Conservation (phyloP, 2,888 invertebrate genomes). For the Drosophila histrio region DNA sequence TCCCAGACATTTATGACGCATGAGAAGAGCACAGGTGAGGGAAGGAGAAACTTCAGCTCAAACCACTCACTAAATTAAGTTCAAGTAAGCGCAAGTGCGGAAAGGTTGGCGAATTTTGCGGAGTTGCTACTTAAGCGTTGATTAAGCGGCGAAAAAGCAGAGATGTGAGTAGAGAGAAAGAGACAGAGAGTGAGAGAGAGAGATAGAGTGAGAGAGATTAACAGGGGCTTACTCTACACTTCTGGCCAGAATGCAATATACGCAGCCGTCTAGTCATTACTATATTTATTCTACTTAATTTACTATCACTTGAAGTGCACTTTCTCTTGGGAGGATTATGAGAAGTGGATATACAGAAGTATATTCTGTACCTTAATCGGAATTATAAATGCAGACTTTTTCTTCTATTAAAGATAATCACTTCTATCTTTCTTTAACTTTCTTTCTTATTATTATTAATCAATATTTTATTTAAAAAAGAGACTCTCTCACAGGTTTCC, state of each 20-base stretch:
- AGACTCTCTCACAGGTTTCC: too few species aligned
- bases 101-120: conserved; percentile 53
- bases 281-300: background rate
- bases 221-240: background rate
- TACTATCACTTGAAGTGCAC: too few species aligned
- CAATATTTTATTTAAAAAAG: too few species aligned
- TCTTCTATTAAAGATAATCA: too few species aligned
- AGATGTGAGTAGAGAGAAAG: background rate
- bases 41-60: conserved; percentile 22
- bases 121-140: conserved; percentile 59
- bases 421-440: too few species aligned
- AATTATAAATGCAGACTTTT: too few species aligned
- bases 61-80: conserved; percentile 63
- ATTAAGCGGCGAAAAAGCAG: conserved; percentile 46
- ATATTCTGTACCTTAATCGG: too few species aligned
- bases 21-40: background rate
- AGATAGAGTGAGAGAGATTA: too few species aligned
- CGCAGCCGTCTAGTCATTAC: background rate
- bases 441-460: too few species aligned
- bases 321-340: too few species aligned
- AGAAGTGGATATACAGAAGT: too few species aligned
- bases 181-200: background rate
- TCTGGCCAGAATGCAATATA: background rate
- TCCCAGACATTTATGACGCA: conserved; percentile 48
- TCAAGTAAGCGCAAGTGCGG: conserved; percentile 64